Base-by-base conservation (phyloP, 2,797 vertebrate species). In the Enoplosus armatus region DNA sequence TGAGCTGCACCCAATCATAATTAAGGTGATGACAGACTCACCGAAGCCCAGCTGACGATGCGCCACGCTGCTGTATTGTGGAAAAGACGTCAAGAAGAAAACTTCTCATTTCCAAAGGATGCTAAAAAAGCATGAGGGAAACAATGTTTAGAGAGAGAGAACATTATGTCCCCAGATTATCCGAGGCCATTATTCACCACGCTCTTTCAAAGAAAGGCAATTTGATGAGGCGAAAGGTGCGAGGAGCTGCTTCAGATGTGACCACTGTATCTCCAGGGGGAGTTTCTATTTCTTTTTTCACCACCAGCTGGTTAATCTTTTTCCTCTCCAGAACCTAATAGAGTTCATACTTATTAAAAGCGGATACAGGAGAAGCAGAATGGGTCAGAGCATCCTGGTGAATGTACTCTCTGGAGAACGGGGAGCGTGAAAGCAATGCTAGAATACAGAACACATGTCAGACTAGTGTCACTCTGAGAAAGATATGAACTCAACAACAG, bases 311-410 rank as follows among this genome's bases (percentile, higher is more conserved):
- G 64, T 77, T 79, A 79, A 85, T 84, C 75, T 83, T 65, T 58
- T 41, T 41, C 69, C 37, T 85, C 62, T 82, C 43, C 56, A 54
- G 59, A 41, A 37, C 51, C 71, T 64, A 68, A 85, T 78, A 58
- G 73, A 85, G 79, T 84, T 84, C 75, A 87, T 79, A 78, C 74
- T 80, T 82, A 81, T 77, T 82, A 82, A 84, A 85, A 63, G 7
- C 1, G n/a, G 47, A 85, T 69, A 51, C 60, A 20, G 56, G 55
- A 43, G 56, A 72, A 64, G 59, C 71, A 75, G 72, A 66, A 75
- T 60, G 73, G 63, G 41, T 62, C 53, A 24, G 14, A 69, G 48
- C 61, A 33, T 56, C 24, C 1, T 56, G 60, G 27, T 70, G 72
- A 65, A 83, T 31, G 54, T 6, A 3, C 31, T 75, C 48, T 78